Percentiles rank a stretch among this genome's conserved stretches.
These are phyloP conservation scores for Copsychus sechellarum DNA, from an alignment of 2,113 vertebrate genomes.

Conservation along the genomic window DNA sequence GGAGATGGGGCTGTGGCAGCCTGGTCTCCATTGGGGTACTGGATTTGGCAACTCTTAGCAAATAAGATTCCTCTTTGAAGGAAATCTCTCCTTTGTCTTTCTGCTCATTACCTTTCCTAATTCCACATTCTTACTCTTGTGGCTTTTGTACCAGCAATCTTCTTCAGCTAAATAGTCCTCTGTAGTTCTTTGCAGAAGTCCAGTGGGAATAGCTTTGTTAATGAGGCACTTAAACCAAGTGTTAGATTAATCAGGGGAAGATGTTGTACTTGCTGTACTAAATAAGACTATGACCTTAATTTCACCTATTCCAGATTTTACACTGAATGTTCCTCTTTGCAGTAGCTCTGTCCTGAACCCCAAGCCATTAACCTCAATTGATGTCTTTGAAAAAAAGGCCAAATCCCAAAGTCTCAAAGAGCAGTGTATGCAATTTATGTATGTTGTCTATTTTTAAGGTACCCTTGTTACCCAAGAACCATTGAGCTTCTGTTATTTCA, in stretches of 20 bases:
- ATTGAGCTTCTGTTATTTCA: neutral
- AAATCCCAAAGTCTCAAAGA: neutral
- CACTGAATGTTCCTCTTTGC: neutral
- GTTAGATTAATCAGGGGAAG: neutral
- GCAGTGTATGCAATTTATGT: neutral
- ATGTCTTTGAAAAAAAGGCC: neutral
- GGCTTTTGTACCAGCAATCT: neutral
- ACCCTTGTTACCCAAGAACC: neutral
- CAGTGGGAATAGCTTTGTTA: neutral
- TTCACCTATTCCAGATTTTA: neutral
- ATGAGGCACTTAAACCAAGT: neutral
- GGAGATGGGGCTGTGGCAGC: neutral
- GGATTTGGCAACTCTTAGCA: neutral
- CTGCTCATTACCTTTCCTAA: neutral
- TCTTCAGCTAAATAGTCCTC: neutral
- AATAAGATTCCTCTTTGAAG: neutral
- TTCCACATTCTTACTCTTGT: neutral
- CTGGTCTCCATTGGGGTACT: accelerated
- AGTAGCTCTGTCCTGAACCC: neutral
- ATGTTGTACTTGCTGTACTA: neutral
- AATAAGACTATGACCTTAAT: neutral
- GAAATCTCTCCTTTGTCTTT: neutral
- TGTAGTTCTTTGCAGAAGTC: neutral
- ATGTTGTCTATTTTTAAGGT: neutral
- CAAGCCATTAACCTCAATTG: neutral